phyloP scores from a whole-genome alignment of 2,797 vertebrate genomes.

The Poeciliopsis paucimaculata region DNA sequence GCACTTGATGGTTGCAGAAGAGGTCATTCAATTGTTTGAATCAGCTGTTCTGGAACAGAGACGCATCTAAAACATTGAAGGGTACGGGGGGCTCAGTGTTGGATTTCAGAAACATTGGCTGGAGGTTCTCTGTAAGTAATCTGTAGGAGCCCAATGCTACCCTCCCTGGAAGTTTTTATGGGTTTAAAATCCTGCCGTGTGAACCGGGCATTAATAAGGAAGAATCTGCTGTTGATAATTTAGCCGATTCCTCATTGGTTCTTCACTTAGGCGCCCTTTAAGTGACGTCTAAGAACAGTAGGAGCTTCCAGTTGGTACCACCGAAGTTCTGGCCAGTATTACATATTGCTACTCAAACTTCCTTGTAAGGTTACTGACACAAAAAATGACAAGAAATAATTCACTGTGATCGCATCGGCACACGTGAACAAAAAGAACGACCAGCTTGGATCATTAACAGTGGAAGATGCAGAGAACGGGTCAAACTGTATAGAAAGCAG shows the following conservation, averaged over 20 bases:
- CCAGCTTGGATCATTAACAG: slow-evolving; percentile 14
- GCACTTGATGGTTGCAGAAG: no score
- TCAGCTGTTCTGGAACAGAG: no score
- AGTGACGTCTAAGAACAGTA: neutral
- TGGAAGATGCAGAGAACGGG: slow-evolving; percentile 43
- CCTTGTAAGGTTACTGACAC: slow-evolving; percentile 42
- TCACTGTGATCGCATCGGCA: slow-evolving; percentile 34
- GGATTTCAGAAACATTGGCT: no score
- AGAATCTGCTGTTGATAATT: no score
- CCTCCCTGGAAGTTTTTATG: no score
- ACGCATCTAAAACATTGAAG: no score
- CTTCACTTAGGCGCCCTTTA: neutral
- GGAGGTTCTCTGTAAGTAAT: no score
- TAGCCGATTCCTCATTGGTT: neutral
- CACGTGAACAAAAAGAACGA: slow-evolving; percentile 22
- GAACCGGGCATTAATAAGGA: no score
- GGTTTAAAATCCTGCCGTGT: no score
- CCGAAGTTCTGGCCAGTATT: neutral
- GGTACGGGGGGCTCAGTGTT: no score
- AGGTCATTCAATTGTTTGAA: no score
- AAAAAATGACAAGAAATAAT: slow-evolving; percentile 59
- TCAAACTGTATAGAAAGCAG: slow-evolving; percentile 82
- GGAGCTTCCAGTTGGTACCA: neutral
- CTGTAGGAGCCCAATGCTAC: no score
- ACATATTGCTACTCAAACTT: neutral